Percentiles rank a stretch among this genome's conserved stretches.
Conservation (phyloP, 2,888 invertebrate genomes). For the Congeria kusceri region DNA sequence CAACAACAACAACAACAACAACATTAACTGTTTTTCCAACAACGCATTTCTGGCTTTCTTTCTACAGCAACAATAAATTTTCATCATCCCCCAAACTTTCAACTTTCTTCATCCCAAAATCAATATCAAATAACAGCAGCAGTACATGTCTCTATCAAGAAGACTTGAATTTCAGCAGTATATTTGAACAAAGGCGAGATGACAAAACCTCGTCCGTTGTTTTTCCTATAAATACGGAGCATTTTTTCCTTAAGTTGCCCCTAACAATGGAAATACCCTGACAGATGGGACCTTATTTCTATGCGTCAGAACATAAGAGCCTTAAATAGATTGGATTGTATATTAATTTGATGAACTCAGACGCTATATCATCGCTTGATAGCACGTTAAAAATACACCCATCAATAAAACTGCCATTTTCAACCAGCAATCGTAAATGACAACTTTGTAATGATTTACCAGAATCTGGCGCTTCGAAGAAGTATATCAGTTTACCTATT, state of each 20-base stretch:
- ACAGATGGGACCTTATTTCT: constrained; percentile 55
- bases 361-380: background rate
- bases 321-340: constrained; percentile 59
- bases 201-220: background rate
- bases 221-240: constrained; percentile 2
- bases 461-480: too few species aligned
- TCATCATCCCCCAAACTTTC: too few species aligned
- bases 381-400: constrained; percentile 5
- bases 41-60: too few species aligned
- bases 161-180: too few species aligned
- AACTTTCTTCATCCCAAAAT: too few species aligned
- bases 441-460: too few species aligned
- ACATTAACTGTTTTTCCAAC: too few species aligned
- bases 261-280: constrained; percentile 38
- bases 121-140: too few species aligned
- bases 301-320: constrained; percentile 43
- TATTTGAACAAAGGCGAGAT: background rate
- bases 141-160: too few species aligned
- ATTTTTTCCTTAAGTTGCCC: constrained; percentile 9
- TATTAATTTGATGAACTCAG: constrained; percentile 58
- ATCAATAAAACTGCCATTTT: constrained; percentile 11
- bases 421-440: constrained; percentile 5
- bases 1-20: too few species aligned
- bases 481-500: too few species aligned
- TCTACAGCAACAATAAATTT: too few species aligned